These are phyloP conservation scores for Oryzias curvinotus DNA, from an alignment of 2,113 vertebrate genomes.

Conservation along the genomic window DNA sequence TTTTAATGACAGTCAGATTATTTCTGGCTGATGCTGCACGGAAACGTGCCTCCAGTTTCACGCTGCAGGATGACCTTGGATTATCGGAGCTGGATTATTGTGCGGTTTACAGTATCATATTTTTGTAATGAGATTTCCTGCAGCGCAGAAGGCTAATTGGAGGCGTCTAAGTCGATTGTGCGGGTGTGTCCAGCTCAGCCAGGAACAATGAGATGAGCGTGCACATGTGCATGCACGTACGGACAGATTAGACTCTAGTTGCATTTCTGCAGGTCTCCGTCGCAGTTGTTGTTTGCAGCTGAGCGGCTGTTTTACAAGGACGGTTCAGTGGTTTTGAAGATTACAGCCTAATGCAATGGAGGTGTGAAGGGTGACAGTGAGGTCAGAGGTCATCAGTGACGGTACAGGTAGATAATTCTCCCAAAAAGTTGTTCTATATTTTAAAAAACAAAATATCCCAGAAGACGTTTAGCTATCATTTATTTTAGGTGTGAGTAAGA, in stretches of 20 bases:
- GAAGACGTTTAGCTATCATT: too few species aligned
- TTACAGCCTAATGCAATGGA: slow-evolving; percentile 17
- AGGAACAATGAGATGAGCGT: slow-evolving; percentile 35
- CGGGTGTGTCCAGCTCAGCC: slow-evolving; percentile 40
- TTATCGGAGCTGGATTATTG: slow-evolving; percentile 62
- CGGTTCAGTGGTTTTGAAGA: slow-evolving; percentile 37
- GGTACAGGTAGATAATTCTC: not conserved
- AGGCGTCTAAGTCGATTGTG: slow-evolving; percentile 54
- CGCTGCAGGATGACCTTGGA: slow-evolving; percentile 28
- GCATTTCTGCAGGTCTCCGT: not conserved
- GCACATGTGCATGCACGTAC: slow-evolving; percentile 1
- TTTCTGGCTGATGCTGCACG: not conserved
- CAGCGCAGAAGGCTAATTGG: slow-evolving; percentile 45
- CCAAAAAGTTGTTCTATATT: not conserved
- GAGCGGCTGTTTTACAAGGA: slow-evolving; percentile 13
- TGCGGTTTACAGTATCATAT: slow-evolving; percentile 66
- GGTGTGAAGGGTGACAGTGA: slow-evolving; percentile 27
- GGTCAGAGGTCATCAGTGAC: slow-evolving; percentile 23
- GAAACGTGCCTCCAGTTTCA: slow-evolving; percentile 11
- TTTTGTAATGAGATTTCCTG: slow-evolving; percentile 62
- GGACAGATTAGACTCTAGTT: not conserved
- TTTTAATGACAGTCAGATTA: not conserved
- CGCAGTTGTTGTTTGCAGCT: slow-evolving; percentile 23
- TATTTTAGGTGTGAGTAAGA: too few species aligned
- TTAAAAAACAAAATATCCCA: not conserved